Evolutionary conservation across 2,888 invertebrate species (phyloP).

Genomic region (Aricia artaxerxes): DNA sequence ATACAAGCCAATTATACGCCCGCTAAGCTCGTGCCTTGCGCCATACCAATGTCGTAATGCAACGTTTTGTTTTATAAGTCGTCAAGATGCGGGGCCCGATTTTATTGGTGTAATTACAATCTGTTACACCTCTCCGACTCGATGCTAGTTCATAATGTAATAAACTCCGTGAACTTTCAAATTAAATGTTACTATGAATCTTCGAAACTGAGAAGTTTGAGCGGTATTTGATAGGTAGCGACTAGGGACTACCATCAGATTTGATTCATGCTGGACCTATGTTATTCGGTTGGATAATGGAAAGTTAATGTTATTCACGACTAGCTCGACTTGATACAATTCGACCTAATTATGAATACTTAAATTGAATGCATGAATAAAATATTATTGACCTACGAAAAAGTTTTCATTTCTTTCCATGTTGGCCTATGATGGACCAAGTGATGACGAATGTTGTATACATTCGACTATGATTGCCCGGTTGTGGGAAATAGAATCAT

Average conservation of each 20-base stretch:
- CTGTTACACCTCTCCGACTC: constrained; percentile 29
- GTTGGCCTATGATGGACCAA: too few species aligned
- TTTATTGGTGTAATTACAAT: constrained; percentile 51
- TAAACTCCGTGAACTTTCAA: constrained; percentile 20
- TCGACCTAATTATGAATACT: too few species aligned
- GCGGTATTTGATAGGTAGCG: not conserved
- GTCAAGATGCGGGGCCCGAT: constrained; percentile 62
- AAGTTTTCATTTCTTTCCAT: too few species aligned
- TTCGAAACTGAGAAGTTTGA: not conserved
- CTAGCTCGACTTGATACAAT: too few species aligned
- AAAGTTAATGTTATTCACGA: not conserved
- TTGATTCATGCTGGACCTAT: not conserved
- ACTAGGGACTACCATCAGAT: not conserved
- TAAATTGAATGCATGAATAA: too few species aligned
- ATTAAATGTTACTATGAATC: constrained; percentile 21
- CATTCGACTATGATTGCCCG: too few species aligned
- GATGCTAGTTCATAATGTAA: constrained; percentile 11
- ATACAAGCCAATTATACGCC: not conserved
- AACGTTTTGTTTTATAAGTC: constrained; percentile 68
- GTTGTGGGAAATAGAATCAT: too few species aligned
- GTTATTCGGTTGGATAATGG: not conserved
- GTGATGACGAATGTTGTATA: too few species aligned
- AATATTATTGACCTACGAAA: too few species aligned
- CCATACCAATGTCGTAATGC: constrained; percentile 53
- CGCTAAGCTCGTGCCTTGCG: constrained; percentile 38